Evolutionary conservation across 2,113 vertebrate genomes (phyloP), one percentile per base, ranked within the genome.

Genomic region (Larimichthys crocea): DNA sequence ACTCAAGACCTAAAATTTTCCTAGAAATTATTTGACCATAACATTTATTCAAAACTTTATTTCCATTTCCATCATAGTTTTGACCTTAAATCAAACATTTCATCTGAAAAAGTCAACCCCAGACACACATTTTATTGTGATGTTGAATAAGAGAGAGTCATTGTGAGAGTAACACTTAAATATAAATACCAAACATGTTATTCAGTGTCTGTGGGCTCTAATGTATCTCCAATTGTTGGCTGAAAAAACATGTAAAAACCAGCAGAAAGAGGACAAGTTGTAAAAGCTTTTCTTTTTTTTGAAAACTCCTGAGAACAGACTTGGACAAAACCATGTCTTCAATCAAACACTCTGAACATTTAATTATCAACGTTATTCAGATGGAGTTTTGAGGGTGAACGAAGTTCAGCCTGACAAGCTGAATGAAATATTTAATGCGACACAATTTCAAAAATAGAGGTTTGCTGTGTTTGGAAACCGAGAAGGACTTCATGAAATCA

Each of bases 291-390:
- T 66, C 60, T 66, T 15, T 40, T 40, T 44, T 74, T 82, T 62
- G 12, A 67, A 77, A 76, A 64, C 3, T 14, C 14, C 14, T 53
- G 10, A 67, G 73, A 73, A 64, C 2, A 2, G 35, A 52, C 24
- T 74, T 55, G 29, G 31, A 68, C 49, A 68, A 53, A 35, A 52
- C 11, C 46, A 2, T 5, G 1, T 77, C 53, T 46, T 70, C 19
- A 16, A 15, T 46, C 48, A 29, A 17, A 59, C n/a, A 57, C 48
- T n/a, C 62, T 29, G 3, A 44, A 62, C 64, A 53, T 78, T 66
- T 70, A 48, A 56, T 29, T 11, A 48, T 75, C 77, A 82, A 84
- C 77, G 83, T 82, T 61, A 50, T 69, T 79, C 48, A 69, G 55
- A 56, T 69, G 3, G 16, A 40, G 48, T 48, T 67, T 79, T 77